phyloP scores from a whole-genome alignment of 1,140 invertebrate species.

The Drosophila fuyamai region DNA sequence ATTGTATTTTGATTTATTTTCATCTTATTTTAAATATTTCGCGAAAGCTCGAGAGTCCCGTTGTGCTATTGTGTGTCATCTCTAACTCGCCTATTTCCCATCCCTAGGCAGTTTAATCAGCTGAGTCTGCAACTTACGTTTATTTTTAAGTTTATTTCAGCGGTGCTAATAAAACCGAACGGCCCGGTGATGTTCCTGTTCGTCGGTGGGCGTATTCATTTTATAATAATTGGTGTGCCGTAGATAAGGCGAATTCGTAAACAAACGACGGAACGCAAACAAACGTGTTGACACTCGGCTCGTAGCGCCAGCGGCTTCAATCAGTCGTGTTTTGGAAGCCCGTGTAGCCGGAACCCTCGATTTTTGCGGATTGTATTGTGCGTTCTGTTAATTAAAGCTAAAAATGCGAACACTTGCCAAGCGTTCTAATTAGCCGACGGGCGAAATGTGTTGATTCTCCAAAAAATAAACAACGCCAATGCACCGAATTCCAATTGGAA shows the following conservation, averaged over 20 bases:
- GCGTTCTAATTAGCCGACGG: neutral
- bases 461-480: slow-evolving; percentile 10
- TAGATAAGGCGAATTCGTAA: slow-evolving; percentile 41
- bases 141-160: slow-evolving; percentile 42
- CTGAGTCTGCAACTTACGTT: slow-evolving; percentile 29
- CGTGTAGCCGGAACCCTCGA: slow-evolving; percentile 5
- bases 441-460: slow-evolving; percentile 18
- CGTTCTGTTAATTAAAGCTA: neutral
- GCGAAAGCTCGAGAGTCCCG: neutral
- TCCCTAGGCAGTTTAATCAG: slow-evolving; percentile 16
- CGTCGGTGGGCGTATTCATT: slow-evolving; percentile 37
- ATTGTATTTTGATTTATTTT: too few relatives aligned
- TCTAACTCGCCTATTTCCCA: neutral
- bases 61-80: neutral
- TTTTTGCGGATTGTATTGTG: slow-evolving; percentile 2
- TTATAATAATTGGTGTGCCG: slow-evolving; percentile 43
- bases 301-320: slow-evolving; percentile 6
- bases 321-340: slow-evolving; percentile 22
- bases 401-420: slow-evolving; percentile 20
- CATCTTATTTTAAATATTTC: neutral
- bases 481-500: slow-evolving; percentile 22
- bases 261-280: slow-evolving; percentile 41
- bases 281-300: slow-evolving; percentile 36
- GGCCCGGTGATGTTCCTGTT: slow-evolving; percentile 13
- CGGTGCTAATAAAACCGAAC: slow-evolving; percentile 22